These are phyloP conservation scores for Villa cingulata DNA, from an alignment of 2,888 invertebrate species.

Conservation along the genomic window DNA sequence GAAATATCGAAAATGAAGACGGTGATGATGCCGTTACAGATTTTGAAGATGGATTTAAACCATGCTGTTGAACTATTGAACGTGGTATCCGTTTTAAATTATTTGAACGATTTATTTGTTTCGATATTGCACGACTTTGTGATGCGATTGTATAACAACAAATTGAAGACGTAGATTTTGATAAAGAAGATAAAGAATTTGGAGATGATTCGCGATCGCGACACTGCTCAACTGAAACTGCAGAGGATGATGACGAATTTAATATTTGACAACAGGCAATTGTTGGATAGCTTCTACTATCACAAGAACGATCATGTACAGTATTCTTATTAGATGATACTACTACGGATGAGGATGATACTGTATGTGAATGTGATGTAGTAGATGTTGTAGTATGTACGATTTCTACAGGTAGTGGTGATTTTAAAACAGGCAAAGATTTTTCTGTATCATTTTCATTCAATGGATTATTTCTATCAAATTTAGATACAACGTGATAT, in stretches of 20 bases:
- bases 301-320: conserved; percentile 5
- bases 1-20: too few species aligned
- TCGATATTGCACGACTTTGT: conserved; percentile 13
- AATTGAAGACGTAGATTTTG: conserved; percentile 22
- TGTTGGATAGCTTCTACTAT: conserved; percentile 6
- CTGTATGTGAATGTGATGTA: background rate
- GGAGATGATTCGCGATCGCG: conserved; percentile 9
- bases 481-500: background rate
- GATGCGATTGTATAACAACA: conserved; percentile 29
- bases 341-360: background rate
- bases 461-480: background rate
- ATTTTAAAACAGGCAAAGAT: background rate
- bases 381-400: background rate
- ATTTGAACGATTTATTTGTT: conserved; percentile 6
- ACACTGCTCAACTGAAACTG: conserved; percentile 12
- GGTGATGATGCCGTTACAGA: background rate
- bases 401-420: background rate
- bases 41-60: background rate
- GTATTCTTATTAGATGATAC: background rate
- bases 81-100: conserved; percentile 9
- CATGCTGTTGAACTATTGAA: conserved; percentile 5
- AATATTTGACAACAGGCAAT: conserved; percentile 9
- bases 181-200: conserved; percentile 7
- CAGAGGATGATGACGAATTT: conserved; percentile 4
- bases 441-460: background rate